A percentile compares a stretch with the other conserved stretches of the same genome.
These are phyloP conservation scores for Anneissia japonica DNA, from an alignment of 35 echinoderm and acorn worm genomes.

Conservation along the genomic window DNA sequence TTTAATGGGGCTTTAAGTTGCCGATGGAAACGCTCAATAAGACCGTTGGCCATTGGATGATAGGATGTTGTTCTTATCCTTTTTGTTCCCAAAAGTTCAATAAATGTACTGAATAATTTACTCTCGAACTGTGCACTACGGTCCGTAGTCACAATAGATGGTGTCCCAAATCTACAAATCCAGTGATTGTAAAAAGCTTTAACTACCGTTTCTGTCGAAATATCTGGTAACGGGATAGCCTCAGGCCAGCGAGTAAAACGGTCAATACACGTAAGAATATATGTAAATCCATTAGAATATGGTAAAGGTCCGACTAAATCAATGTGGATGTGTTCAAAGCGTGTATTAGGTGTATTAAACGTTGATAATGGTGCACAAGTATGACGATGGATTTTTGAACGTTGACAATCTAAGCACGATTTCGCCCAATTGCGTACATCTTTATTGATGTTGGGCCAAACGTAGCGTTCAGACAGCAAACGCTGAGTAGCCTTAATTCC, in stretches of 20 bases:
- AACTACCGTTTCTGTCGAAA: not conserved
- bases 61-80: not conserved
- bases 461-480: slow-evolving; percentile 20
- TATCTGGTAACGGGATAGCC: not conserved
- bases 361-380: not conserved
- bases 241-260: not conserved
- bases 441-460: slow-evolving; percentile 49
- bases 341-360: not conserved
- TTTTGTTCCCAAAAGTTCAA: not conserved
- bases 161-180: not conserved
- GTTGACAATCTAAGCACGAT: slow-evolving; percentile 20
- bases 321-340: slow-evolving; percentile 34
- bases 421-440: slow-evolving; percentile 38
- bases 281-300: not conserved
- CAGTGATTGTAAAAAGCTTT: not conserved
- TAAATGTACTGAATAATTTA: not conserved
- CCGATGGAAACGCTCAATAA: not conserved
- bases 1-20: not conserved
- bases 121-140: not conserved
- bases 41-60: not conserved
- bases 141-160: not conserved
- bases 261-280: not conserved
- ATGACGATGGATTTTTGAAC: slow-evolving; percentile 38
- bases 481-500: slow-evolving; percentile 24
- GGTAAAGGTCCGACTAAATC: slow-evolving; percentile 35